A percentile compares a stretch with the other conserved stretches of the same genome.
Conservation (phyloP, 2,113 vertebrate species). For the Leptocoma aspasia region DNA sequence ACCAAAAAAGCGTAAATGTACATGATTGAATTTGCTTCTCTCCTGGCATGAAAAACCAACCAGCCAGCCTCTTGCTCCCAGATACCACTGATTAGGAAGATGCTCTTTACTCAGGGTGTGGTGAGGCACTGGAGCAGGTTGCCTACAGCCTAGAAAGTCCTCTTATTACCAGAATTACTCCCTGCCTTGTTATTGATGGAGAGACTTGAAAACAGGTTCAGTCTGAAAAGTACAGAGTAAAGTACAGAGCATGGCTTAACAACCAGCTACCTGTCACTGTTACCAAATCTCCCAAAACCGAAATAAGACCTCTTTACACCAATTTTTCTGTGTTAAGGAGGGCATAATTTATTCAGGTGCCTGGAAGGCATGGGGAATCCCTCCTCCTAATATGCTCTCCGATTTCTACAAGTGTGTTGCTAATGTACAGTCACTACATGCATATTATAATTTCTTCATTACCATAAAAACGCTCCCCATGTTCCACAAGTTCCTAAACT, state of each 20-base stretch:
- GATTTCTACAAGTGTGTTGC: not conserved
- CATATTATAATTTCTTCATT: not conserved
- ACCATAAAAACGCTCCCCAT: not conserved
- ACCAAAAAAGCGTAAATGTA: not conserved
- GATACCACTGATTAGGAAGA: not conserved
- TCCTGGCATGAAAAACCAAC: not conserved
- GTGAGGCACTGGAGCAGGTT: not conserved
- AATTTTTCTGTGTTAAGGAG: not conserved
- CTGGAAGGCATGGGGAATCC: not conserved
- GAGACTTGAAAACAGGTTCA: not conserved
- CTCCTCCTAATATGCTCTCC: not conserved
- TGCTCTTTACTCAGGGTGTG: not conserved
- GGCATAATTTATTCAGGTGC: not conserved
- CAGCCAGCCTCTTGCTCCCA: not conserved
- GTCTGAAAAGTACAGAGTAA: not conserved
- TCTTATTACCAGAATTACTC: not conserved
- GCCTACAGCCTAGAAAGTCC: not conserved
- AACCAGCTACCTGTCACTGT: not conserved
- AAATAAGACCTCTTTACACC: not conserved
- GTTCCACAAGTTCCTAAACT: not conserved
- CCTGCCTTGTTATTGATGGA: not conserved
- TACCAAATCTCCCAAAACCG: rapidly evolving
- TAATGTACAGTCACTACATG: not conserved
- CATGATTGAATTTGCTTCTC: not conserved
- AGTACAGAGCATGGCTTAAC: not conserved